Base-by-base conservation (phyloP, 2,888 invertebrate species). In the Ligdia adustata region DNA sequence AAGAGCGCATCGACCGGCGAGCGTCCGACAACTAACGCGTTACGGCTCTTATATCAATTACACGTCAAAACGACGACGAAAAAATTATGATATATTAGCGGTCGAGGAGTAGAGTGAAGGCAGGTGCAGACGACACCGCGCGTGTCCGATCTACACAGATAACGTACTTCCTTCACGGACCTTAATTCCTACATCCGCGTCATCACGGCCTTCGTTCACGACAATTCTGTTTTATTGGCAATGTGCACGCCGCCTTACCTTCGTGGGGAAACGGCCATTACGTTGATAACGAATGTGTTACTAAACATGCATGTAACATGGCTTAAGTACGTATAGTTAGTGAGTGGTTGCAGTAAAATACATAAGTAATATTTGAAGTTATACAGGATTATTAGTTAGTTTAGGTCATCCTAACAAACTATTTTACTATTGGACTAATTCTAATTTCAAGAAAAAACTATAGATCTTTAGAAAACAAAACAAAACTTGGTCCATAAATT, bases 101-200 rank as follows among this genome's bases (percentile, higher is more conserved):
- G 49, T 29, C 41, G 50, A 34, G 34, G 7, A 54, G 49, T 68
- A 64, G 7, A 54, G 49, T 68, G 64, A 71, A 58, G 78, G 75
- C 82, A 81, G 82, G 82, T 82, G 83, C 63, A 73, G 62, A 69
- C 60, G 57, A 68, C 58, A 56, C 65, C 64, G 60, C 59, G 49
- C 46, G 42, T 31, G 45, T 29, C 28, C 48, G 57, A 59, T 57
- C 46, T 44, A 16, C 22, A 37, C 26, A 39, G 59, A 60, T 60
- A 60, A 54, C 42, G 69, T 52, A 54, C 56, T 62, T 64, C 62
- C 61, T 65, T 57, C 61, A 54, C 73, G 78, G 73, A 69, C 64
- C 65, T 67, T 72, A 57, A 62, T 64, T 71, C 64, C 40, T 60
- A 69, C 70, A 64, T 65, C 72, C 72, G 48, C 33, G 28, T 22